Base-by-base conservation (phyloP, 2,113 vertebrate genomes). In the Cisticola juncidis region DNA sequence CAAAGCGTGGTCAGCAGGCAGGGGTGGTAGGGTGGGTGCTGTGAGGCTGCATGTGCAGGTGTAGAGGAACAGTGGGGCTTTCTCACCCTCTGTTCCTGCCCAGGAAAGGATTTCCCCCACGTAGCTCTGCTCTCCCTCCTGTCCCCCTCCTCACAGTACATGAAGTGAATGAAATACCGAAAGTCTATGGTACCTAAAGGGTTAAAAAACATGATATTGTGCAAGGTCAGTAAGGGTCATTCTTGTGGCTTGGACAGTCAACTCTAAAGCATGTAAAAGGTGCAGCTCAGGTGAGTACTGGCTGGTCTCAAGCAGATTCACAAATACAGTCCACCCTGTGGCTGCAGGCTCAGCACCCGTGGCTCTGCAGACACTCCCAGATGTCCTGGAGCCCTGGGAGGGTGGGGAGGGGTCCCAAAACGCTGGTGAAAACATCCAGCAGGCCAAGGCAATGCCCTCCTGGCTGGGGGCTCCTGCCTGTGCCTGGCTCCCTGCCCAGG, bases 271-370 rank as follows among this genome's bases (percentile, higher is more conserved):
- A 84, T 90, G 91, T 96, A 96, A 91, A 97, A 97, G 98, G 96
- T 98, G 94, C 97, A 87, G 91, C 40, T 51, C 97, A 99, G 99
- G 99, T 99, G 99, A 99, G 99, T 99, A 98, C 97, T 86, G 94
- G 92, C 97, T 97, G 95, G 97, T 98, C 97, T 98, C 96, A 91
- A 98, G 98, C 94, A 38, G 80, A 96, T 98, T 98, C 98, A 98
- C 97, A 97, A 94, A 98, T 85, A 97, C 98, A 97, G 97, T 97
- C 98, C 98, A 99, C 98, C 98, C 98, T 98, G 98, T 94, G 7
- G 22, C 93, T 93, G 86, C 88, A 45, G 87, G 45, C 88, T 81
- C 62, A n/a, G 80, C 71, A 0, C 56, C 6, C 4, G 15, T 45
- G 82, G 80, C 29, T 51, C 72, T 56, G 85, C 65, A 38, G 66